Base-by-base conservation (phyloP, 92 coral and sea anemone genomes). In the Palythoa grandiflora region DNA sequence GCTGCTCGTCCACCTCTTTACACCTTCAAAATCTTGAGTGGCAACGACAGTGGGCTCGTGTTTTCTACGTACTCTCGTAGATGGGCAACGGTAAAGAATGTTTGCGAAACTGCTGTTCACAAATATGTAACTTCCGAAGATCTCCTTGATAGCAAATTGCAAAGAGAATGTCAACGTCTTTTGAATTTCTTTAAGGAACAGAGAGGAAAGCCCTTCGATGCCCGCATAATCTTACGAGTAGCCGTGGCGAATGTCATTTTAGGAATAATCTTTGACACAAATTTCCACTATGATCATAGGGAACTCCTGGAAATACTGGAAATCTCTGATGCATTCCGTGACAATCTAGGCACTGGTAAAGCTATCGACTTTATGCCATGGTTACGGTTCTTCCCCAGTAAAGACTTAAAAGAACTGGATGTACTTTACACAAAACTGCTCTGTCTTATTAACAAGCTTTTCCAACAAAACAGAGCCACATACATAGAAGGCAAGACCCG, bases 1-100 rank as follows among this genome's bases (percentile, higher is more conserved):
- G 87, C 89, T 37, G 93, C 90, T 3, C 89, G 93, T 48, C 93
- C 93, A 20, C 89, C 88, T 50, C 71, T 90, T 38, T 79, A 90
- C 93, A 85, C 87, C 72, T 86, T 90, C 78, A 90, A 86, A 86
- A 75, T 39, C 83, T 83, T 71, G 79, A 90, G 83, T 90, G 88
- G 83, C 38, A 72, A 51, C 71, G 86, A 72, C 84, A 73, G 84
- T 81, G 93, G 72, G 37, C 84, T 73, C 11, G 88, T 55, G 84
- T 88, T 71, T 79, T 79, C 77, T 47, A 79, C 74, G 61, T 88
- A 51, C 77, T 86, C 54, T 53, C 88, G 83, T 84, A 84, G 20
- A 90, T 88, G 70, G 88, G 74, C 55, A 77, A 80, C 61, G 73
- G 88, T 65, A 15, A 73, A 53, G 68, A 73, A 84, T 2, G 80